A percentile compares a stretch with the other conserved stretches of the same genome.
phyloP scores from a whole-genome alignment of 1,140 invertebrate genomes.

The Drosophila repleta region DNA sequence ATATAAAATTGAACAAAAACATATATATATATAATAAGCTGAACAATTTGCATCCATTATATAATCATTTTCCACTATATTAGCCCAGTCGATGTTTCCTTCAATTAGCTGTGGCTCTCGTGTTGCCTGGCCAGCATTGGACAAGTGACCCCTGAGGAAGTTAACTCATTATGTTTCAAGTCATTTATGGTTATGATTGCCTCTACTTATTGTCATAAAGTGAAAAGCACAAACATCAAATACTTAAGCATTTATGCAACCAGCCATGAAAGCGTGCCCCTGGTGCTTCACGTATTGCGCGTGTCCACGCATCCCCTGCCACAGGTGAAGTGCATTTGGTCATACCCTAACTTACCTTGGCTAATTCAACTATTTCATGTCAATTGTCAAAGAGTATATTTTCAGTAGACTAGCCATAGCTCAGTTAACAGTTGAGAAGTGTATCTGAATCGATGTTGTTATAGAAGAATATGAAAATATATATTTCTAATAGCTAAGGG shows the following conservation, averaged over 20 bases:
- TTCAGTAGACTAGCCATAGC: too few species aligned
- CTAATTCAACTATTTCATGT: too few species aligned
- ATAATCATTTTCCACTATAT: background rate
- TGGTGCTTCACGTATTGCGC: constrained; percentile 11
- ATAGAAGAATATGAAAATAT: background rate
- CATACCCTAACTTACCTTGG: too few species aligned
- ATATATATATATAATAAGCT: too few species aligned
- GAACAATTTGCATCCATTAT: background rate
- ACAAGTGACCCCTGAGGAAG: constrained; percentile 36
- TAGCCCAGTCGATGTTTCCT: background rate
- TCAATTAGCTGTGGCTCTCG: background rate
- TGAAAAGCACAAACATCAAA: constrained; percentile 62
- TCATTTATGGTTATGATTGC: constrained; percentile 71
- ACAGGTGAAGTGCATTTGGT: background rate
- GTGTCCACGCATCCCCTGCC: constrained; percentile 7
- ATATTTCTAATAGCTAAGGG: background rate
- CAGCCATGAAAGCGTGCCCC: constrained; percentile 68
- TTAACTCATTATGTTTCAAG: constrained; percentile 64
- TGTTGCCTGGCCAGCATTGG: background rate
- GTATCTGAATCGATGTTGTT: too few species aligned
- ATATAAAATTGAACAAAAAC: too few species aligned
- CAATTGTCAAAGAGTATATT: too few species aligned
- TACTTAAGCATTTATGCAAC: constrained; percentile 76
- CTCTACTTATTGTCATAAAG: constrained; percentile 66
- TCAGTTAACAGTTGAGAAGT: too few species aligned